Conservation (phyloP, 2,113 vertebrate genomes). For the Triplophysa rosa region DNA sequence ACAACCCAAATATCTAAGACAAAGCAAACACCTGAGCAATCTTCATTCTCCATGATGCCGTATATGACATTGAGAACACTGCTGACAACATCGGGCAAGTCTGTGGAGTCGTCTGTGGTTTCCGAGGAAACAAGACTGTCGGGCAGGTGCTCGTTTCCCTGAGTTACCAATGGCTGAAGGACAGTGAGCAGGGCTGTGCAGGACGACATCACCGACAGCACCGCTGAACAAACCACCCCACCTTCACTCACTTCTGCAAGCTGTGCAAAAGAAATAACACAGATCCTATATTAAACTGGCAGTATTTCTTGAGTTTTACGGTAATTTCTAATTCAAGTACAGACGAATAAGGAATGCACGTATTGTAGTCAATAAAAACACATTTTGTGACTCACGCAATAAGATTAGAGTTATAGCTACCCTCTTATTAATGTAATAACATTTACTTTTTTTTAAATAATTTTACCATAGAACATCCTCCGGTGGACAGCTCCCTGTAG, state of each 20-base stretch:
- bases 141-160: slow-evolving; percentile 37
- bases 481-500: slow-evolving; percentile 67
- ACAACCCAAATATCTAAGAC: neutral
- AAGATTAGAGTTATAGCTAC: neutral
- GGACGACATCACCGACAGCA: slow-evolving; percentile 80
- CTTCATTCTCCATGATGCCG: slow-evolving; percentile 63
- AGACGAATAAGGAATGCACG: too few species aligned
- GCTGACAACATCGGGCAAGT: slow-evolving; percentile 78
- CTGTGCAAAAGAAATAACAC: slow-evolving; percentile 62
- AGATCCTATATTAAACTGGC: neutral
- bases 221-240: slow-evolving; percentile 72
- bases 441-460: neutral
- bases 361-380: neutral
- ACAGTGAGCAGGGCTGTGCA: slow-evolving; percentile 78
- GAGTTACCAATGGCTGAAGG: slow-evolving; percentile 58
- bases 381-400: neutral
- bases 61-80: slow-evolving; percentile 75
- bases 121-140: slow-evolving; percentile 23
- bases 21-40: slow-evolving; percentile 41
- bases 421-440: neutral
- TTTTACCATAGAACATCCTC: slow-evolving; percentile 80
- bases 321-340: neutral
- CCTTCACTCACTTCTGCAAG: slow-evolving; percentile 77
- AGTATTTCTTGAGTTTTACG: neutral
- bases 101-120: slow-evolving; percentile 55